phyloP scores from a whole-genome alignment of 2,888 invertebrate species.

The Cephus rjabovi region DNA sequence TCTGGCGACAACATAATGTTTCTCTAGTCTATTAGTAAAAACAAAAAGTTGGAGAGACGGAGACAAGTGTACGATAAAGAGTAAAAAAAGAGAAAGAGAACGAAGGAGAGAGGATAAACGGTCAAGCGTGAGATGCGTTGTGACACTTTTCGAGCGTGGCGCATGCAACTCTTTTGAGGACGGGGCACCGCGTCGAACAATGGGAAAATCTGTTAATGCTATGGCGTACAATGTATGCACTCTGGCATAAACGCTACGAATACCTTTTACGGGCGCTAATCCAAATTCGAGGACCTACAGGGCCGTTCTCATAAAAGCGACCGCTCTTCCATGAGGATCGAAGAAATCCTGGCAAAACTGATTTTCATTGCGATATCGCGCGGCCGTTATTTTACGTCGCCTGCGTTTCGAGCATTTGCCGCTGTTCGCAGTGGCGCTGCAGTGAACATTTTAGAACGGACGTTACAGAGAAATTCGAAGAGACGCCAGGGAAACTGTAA shows the following conservation, averaged over 20 bases:
- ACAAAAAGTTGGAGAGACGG: no score
- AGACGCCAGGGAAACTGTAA: background rate
- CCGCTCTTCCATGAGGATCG: conserved; percentile 54
- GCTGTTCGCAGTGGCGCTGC: conserved; percentile 27
- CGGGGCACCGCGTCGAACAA: conserved; percentile 37
- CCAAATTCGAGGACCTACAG: conserved; percentile 47
- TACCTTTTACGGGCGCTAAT: conserved; percentile 64
- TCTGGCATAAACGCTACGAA: conserved; percentile 55
- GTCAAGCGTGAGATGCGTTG: conserved; percentile 47
- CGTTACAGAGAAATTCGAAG: background rate
- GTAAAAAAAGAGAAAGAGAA: no score
- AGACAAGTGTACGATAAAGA: no score
- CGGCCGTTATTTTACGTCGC: conserved; percentile 16
- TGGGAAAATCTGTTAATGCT: conserved; percentile 60
- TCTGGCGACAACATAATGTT: no score
- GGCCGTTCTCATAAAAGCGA: conserved; percentile 50
- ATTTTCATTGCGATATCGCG: conserved; percentile 57
- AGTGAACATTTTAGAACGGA: background rate
- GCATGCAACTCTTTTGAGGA: conserved; percentile 6
- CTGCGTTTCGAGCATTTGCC: conserved; percentile 41
- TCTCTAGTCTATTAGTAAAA: no score
- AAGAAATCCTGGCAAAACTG: conserved; percentile 39
- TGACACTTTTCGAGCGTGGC: conserved; percentile 36
- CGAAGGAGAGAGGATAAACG: conserved; percentile 12
- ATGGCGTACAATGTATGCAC: conserved; percentile 52